Evolutionary conservation across 2,888 invertebrate species (phyloP).

Genomic region (Deilephila elpenor): DNA sequence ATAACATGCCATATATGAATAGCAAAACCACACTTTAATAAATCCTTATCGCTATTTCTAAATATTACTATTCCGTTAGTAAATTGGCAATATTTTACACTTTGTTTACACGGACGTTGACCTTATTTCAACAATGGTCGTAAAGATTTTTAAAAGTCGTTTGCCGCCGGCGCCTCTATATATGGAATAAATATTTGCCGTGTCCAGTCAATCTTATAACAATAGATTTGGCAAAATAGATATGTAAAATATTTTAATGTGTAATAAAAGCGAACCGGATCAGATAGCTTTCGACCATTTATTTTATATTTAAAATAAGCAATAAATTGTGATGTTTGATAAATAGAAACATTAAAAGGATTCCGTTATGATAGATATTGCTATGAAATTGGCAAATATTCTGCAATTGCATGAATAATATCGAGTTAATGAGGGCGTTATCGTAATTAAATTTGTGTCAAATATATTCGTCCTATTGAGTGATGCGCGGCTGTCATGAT

Average conservation of each 20-base stretch:
- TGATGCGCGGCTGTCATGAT: not conserved
- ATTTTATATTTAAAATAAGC: constrained; percentile 10
- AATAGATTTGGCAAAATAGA: constrained; percentile 27
- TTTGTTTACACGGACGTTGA: not conserved
- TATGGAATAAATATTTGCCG: constrained; percentile 27
- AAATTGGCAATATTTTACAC: constrained; percentile 12
- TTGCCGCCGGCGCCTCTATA: constrained; percentile 21
- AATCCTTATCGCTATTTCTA: not conserved
- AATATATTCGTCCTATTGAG: constrained; percentile 15
- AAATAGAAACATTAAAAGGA: not conserved
- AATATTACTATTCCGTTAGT: not conserved
- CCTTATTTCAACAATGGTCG: constrained; percentile 23
- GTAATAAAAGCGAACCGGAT: constrained; percentile 17
- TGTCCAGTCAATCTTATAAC: constrained; percentile 23
- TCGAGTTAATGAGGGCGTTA: not conserved
- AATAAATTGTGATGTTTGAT: constrained; percentile 7
- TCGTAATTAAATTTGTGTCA: constrained; percentile 10
- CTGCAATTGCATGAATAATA: not conserved
- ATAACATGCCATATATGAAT: no score
- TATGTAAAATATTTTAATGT: constrained; percentile 14
- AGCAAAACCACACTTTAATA: not conserved
- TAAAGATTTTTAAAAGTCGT: constrained; percentile 8
- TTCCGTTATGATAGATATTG: not conserved
- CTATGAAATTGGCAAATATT: not conserved
- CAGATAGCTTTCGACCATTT: not conserved